Percentiles rank a stretch among this genome's conserved stretches.
Evolutionary conservation across 2,888 invertebrate species (phyloP).

Genomic region (Meandrusa payeni): DNA sequence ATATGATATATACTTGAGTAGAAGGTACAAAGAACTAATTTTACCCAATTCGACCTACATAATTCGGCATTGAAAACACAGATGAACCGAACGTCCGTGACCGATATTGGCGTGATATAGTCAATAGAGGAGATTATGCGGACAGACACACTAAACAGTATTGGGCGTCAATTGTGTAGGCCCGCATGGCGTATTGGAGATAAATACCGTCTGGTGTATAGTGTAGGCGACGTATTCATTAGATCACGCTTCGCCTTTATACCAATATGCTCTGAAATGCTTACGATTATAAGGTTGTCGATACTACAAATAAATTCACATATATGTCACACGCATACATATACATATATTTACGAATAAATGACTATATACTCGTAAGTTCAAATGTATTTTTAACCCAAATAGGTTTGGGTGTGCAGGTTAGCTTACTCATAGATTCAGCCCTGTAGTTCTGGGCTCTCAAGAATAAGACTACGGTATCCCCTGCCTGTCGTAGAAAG

Average conservation of each 20-base stretch:
- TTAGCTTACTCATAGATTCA: no score
- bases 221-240: conserved; percentile 46
- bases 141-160: conserved; percentile 27
- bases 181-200: conserved; percentile 23
- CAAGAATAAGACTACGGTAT: no score
- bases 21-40: no score
- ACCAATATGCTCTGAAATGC: conserved; percentile 8
- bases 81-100: conserved; percentile 11
- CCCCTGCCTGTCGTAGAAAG: no score
- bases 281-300: conserved; percentile 27
- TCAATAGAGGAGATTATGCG: conserved; percentile 21
- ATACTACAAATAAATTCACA: neutral
- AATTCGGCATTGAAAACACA: conserved; percentile 6
- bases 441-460: no score
- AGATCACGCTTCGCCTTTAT: conserved; percentile 42
- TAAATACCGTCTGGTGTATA: conserved; percentile 33
- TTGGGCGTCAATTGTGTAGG: conserved; percentile 19
- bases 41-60: no score
- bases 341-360: no score
- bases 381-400: no score
- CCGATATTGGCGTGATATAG: neutral
- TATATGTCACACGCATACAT: no score
- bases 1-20: no score
- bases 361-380: no score
- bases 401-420: no score